phyloP scores from a whole-genome alignment of 2,797 vertebrate genomes.

The Carcharodon carcharias region DNA sequence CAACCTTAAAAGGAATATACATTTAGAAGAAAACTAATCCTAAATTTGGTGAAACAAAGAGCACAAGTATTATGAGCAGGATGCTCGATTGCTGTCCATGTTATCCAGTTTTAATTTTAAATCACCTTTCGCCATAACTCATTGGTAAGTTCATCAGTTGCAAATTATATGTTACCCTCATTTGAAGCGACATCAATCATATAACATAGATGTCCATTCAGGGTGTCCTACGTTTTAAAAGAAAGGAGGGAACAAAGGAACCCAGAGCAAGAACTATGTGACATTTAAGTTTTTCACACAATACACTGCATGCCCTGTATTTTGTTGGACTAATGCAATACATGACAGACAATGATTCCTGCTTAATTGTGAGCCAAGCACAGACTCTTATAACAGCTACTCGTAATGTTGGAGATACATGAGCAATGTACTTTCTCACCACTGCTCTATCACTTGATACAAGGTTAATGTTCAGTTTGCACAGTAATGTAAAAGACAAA shows the following conservation, averaged over 20 bases:
- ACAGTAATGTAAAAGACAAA: not conserved
- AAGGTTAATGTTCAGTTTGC: not conserved
- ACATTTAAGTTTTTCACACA: not conserved
- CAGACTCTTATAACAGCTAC: not conserved
- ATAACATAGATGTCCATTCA: not conserved
- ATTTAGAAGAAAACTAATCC: not conserved
- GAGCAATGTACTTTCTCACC: not conserved
- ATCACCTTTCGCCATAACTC: not conserved
- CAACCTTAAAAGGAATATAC: not conserved
- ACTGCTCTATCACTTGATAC: not conserved
- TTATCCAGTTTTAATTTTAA: not conserved
- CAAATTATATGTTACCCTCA: not conserved
- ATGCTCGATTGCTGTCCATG: too few relatives aligned
- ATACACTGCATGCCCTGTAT: not conserved
- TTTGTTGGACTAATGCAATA: not conserved
- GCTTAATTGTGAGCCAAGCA: not conserved
- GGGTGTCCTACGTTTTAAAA: not conserved
- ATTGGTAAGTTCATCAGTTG: not conserved
- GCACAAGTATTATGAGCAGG: not conserved
- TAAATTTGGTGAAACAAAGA: not conserved
- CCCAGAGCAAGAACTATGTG: not conserved
- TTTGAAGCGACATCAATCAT: not conserved
- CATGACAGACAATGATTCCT: not conserved
- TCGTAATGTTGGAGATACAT: not conserved
- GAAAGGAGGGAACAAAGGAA: not conserved